These are phyloP conservation scores for Miltochrista miniata DNA, from an alignment of 2,888 invertebrate species.

Conservation along the genomic window DNA sequence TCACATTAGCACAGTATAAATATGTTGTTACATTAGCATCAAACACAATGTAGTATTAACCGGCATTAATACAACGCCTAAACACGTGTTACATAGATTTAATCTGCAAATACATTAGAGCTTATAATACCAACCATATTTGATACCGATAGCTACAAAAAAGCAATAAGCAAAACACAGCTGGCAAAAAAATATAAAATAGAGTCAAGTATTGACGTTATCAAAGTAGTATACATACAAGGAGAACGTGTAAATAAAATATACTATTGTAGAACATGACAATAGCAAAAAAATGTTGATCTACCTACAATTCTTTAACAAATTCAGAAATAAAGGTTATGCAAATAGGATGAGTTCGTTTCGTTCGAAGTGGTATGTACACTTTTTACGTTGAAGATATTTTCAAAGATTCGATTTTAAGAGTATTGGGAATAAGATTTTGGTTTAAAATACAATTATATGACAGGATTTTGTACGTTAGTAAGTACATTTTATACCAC, in stretches of 20 bases:
- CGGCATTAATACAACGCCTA: neutral
- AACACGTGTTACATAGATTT: neutral
- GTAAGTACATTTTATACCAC: too few species aligned
- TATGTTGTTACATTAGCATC: too few species aligned
- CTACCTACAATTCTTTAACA: neutral
- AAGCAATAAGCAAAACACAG: neutral
- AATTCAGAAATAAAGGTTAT: constrained; percentile 2
- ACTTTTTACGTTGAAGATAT: neutral
- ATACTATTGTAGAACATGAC: constrained; percentile 10
- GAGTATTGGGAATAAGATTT: too few species aligned
- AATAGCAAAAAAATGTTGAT: constrained; percentile 11
- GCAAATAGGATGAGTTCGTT: too few species aligned
- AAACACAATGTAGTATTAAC: too few species aligned
- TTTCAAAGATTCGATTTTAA: neutral
- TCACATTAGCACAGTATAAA: too few species aligned
- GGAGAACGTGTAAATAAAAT: constrained; percentile 1
- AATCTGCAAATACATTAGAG: too few species aligned
- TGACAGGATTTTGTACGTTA: too few species aligned
- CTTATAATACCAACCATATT: too few species aligned
- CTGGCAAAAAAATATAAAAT: neutral
- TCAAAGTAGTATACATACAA: constrained; percentile 7
- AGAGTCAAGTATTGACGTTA: constrained; percentile 4
- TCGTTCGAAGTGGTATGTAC: constrained; percentile 14
- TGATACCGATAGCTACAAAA: neutral
- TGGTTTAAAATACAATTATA: too few species aligned